Percentiles rank a stretch among this genome's conserved stretches.
Evolutionary conservation across 1,140 invertebrate species (phyloP).

Genomic region (Aphaenogaster floridana): DNA sequence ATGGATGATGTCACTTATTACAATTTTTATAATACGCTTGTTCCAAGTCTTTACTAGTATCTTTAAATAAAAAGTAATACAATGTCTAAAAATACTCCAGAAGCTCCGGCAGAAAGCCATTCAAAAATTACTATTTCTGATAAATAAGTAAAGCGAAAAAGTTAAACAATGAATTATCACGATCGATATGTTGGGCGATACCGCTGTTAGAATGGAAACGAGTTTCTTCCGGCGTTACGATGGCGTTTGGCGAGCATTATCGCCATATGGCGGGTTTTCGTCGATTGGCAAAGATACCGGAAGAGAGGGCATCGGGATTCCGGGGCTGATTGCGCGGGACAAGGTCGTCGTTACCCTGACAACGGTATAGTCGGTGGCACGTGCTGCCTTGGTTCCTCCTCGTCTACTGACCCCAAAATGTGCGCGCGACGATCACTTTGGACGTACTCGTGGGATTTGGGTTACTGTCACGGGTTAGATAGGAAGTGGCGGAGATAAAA

Average conservation of each 20-base stretch:
- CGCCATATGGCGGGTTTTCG: constrained; percentile 64
- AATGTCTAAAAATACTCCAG: not conserved
- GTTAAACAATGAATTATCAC: not conserved
- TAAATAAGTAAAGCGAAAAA: not conserved
- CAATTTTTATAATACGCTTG: not conserved
- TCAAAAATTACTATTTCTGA: not conserved
- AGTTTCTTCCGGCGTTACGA: constrained; percentile 13
- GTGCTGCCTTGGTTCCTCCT: constrained; percentile 76
- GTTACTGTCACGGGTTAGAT: constrained; percentile 51
- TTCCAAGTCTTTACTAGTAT: not conserved
- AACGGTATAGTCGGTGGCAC: constrained; percentile 82
- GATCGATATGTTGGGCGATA: not conserved
- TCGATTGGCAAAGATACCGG: constrained; percentile 76
- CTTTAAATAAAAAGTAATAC: not conserved
- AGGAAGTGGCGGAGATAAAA: constrained; percentile 47
- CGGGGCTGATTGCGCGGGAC: constrained; percentile 85
- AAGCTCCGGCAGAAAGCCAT: not conserved
- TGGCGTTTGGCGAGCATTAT: constrained; percentile 49
- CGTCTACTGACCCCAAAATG: constrained; percentile 69
- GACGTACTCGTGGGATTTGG: constrained; percentile 67
- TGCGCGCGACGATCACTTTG: constrained; percentile 69
- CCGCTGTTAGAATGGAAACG: not conserved
- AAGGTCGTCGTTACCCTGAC: constrained; percentile 86
- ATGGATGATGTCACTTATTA: not conserved
- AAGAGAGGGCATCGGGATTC: constrained; percentile 77